Evolutionary conservation across 2,797 vertebrate species (phyloP), one percentile per base, ranked within the genome.

Genomic region (Sebastes itinus): DNA sequence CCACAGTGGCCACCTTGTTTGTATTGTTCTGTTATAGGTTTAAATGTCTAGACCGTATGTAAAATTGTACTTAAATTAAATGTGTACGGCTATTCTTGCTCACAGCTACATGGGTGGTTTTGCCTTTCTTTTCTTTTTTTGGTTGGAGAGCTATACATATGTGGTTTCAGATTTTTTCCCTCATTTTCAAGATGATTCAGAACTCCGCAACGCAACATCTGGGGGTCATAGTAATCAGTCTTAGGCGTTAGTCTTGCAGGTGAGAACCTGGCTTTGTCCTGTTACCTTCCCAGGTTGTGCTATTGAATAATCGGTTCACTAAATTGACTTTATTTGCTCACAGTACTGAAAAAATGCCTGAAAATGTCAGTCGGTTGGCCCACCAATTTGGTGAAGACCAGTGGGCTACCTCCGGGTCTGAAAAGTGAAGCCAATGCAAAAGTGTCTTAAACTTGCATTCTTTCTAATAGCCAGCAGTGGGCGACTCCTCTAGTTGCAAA

Each of bases 11-110:
- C 35, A 75, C 70, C 80, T 88, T 93, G 88, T 88, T 91, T 84
- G 20, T 81, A 90, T 90, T 89, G 81, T 90, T 88, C 72, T 74
- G 28, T 78, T 75, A 79, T 67, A 73, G 67, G 30, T 87, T 87
- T 85, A 71, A 87, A 82, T 62, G 82, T 89, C 75, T 86, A 76
- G 87, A 90, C 82, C 35, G 54, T 78, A 79, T 83, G 78, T 85
- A 83, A 81, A 92, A 93, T 90, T 75, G 49, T 60, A 46, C 78
- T 82, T 74, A 70, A 82, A 89, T 91, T 32, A 84, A 85, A 91
- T 87, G 83, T 89, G 83, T 83, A 75, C 28, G 16, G 18, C 8
- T 1, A 27, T 77, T 83, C 72, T 61, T 78, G 28, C 72, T 22
- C 11, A 58, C 55, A 33, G 65, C 60, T 38, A 56, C 16, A 27